Evolutionary conservation across 2,797 vertebrate genomes (phyloP), one percentile per base, ranked within the genome.

Genomic region (Lagodon rhomboides): DNA sequence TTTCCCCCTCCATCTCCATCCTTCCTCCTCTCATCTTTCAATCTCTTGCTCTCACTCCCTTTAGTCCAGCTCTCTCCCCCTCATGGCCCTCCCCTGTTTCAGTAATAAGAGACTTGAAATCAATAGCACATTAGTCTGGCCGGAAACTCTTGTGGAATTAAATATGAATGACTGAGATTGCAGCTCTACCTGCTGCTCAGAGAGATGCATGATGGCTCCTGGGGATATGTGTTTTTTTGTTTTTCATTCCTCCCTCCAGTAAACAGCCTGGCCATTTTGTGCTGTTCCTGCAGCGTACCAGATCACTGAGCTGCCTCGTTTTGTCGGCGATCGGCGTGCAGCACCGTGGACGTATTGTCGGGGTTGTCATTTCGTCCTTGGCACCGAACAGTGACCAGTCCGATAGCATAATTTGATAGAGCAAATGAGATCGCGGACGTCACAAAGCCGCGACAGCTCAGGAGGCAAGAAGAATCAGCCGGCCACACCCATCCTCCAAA

Each of bases 141-240:
- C 93, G 94, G 95, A 95, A 95, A 94, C 94, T 95, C 93, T 89
- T 90, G 87, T 83, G 85, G 91, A 95, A 96, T 96, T 95, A 96
- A 96, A 96, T 95, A 96, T 96, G 94, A 96, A 95, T 96, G 95
- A 94, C 95, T 93, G 93, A 94, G 94, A 95, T 95, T 95, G 93
- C 92, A 88, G 93, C 94, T 94, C 84, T 95, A 95, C 94, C 95
- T 95, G 94, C 94, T 91, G 91, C 93, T 90, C 56, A 83, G 88
- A 85, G 91, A 92, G 87, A 90, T 86, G 92, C 92, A 92, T 88
- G 88, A 86, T 90, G 90, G 84, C 86, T 90, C 87, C 72, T 83
- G 89, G 91, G 94, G 84, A 91, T 85, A 64, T 83, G 73, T 56
- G 68, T 77, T 77, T 77, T 77, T 84, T 74, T 68, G 66, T 54